Evolutionary conservation across 2,113 vertebrate genomes (phyloP).

Genomic region (rat (Rattus norvegicus)): GRCr8 NC_086024.1:114397001-114397500

Average conservation of each 20-base stretch:
- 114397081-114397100: background rate
- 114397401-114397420: background rate
- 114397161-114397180: too few species aligned
- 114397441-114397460: slow-evolving; percentile 61
- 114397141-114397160: fast-evolving
- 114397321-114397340: background rate
- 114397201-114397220: background rate
- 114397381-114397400: slow-evolving; percentile 30
- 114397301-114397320: background rate
- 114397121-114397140: background rate
- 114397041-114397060: background rate
- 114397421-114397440: slow-evolving; percentile 21
- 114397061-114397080: background rate
- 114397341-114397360: background rate
- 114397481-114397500: slow-evolving; percentile 85
- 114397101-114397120: background rate
- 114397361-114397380: slow-evolving; percentile 1
- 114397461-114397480: slow-evolving; percentile 69
- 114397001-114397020: background rate
- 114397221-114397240: background rate
- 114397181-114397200: background rate
- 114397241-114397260: background rate
- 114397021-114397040: background rate
- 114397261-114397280: background rate
- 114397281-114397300: background rate